These are phyloP conservation scores for Drosophila fuyamai DNA, from an alignment of 1,140 invertebrate species.

Conservation along the genomic window DNA sequence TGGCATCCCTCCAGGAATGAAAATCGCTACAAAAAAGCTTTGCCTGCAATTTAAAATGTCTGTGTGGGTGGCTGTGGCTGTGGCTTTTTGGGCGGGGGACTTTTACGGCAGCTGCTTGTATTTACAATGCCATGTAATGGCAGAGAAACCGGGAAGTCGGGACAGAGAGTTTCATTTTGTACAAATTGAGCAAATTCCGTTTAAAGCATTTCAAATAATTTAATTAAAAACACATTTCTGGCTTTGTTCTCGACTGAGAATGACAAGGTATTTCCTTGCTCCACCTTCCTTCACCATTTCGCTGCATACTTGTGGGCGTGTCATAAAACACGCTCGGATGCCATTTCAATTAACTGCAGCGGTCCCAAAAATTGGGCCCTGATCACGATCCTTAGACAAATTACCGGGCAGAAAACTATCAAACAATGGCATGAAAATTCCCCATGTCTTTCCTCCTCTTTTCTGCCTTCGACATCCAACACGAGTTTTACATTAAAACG, in stretches of 20 bases:
- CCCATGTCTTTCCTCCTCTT: not conserved
- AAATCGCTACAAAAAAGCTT: conserved; percentile 48
- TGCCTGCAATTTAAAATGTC: conserved; percentile 48
- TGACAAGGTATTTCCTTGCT: conserved; percentile 11
- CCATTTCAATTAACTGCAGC: conserved; percentile 68
- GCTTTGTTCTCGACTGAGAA: conserved; percentile 16
- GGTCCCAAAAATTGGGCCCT: not conserved
- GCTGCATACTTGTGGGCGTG: conserved; percentile 50
- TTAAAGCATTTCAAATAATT: conserved; percentile 71
- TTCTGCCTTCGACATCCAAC: conserved; percentile 34
- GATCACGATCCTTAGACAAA: conserved; percentile 31
- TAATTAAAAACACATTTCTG: conserved; percentile 71
- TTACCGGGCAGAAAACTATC: conserved; percentile 23
- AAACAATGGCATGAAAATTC: conserved; percentile 39
- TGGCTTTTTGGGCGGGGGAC: conserved; percentile 21
- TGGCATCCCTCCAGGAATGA: conserved; percentile 2
- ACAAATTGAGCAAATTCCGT: conserved; percentile 60
- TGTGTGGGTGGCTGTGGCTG: conserved; percentile 1
- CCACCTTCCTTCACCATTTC: not conserved
- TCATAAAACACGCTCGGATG: conserved; percentile 27
- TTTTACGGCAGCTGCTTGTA: conserved; percentile 39
- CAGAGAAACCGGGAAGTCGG: not conserved
- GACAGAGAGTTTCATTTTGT: conserved; percentile 3
- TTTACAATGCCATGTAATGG: conserved; percentile 21
- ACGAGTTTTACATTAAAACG: conserved; percentile 79